Conservation (phyloP, 2,113 vertebrate genomes). For the Recurvirostra avosetta region DNA sequence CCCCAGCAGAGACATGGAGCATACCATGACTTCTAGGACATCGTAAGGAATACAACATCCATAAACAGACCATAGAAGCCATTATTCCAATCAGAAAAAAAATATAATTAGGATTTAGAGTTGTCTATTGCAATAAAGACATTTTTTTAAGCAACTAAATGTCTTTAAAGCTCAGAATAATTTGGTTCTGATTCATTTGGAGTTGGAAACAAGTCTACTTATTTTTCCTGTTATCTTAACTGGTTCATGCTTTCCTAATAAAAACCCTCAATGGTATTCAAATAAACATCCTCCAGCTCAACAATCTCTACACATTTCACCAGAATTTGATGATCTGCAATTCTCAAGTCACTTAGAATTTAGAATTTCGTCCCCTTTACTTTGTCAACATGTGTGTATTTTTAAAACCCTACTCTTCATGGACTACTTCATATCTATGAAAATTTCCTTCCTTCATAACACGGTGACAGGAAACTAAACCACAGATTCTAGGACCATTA, state of each 20-base stretch:
- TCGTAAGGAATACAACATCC: background rate
- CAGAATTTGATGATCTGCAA: background rate
- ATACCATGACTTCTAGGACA: background rate
- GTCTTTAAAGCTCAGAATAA: background rate
- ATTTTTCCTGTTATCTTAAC: background rate
- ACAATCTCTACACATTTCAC: background rate
- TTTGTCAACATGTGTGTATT: background rate
- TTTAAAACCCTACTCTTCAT: background rate
- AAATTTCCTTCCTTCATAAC: background rate
- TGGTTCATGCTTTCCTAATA: background rate
- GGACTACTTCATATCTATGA: background rate
- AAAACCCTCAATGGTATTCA: background rate
- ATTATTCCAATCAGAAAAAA: background rate
- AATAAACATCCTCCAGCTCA: background rate
- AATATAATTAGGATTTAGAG: background rate
- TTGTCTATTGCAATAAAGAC: background rate
- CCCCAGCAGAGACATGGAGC: background rate
- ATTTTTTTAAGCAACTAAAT: background rate
- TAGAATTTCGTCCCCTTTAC: background rate
- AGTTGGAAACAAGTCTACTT: background rate
- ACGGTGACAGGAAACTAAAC: background rate
- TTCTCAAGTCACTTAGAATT: background rate
- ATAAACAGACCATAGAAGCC: background rate
- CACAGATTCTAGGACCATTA: background rate
- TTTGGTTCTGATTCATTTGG: background rate